phyloP scores from a whole-genome alignment of 2,113 vertebrate genomes.

The Mobula birostris region DNA sequence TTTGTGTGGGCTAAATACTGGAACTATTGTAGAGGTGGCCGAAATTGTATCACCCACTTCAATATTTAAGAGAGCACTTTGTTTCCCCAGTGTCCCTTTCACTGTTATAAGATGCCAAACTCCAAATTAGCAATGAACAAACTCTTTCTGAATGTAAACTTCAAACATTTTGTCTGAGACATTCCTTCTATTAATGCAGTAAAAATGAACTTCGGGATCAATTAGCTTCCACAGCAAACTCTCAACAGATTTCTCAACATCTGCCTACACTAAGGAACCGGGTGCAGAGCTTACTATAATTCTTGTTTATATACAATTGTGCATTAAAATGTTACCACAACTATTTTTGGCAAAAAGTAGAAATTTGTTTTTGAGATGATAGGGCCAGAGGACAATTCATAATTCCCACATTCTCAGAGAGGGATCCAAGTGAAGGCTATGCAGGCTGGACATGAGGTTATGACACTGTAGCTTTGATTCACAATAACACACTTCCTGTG shows the following conservation, averaged over 20 bases:
- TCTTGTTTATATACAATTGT: conserved; percentile 8
- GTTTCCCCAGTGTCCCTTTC: background rate
- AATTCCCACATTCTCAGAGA: background rate
- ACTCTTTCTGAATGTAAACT: background rate
- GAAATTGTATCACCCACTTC: conserved; percentile 26
- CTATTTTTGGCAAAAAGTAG: background rate
- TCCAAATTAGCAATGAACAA: conserved; percentile 7
- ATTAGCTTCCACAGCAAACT: background rate
- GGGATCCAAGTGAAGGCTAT: background rate
- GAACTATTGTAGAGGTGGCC: background rate
- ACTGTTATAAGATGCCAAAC: background rate
- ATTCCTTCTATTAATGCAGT: background rate
- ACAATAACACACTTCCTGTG: background rate
- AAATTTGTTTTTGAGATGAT: background rate
- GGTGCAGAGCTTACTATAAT: background rate
- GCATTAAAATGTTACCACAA: conserved; percentile 4
- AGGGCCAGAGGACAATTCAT: background rate
- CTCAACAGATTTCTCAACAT: background rate
- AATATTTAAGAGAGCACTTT: background rate
- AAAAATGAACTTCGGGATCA: background rate
- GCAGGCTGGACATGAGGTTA: background rate
- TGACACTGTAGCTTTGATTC: background rate
- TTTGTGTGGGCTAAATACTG: background rate
- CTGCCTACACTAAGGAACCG: background rate
- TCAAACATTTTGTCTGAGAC: background rate